phyloP scores from a whole-genome alignment of 2,113 vertebrate genomes.

The Psilopsiagon aurifrons region DNA sequence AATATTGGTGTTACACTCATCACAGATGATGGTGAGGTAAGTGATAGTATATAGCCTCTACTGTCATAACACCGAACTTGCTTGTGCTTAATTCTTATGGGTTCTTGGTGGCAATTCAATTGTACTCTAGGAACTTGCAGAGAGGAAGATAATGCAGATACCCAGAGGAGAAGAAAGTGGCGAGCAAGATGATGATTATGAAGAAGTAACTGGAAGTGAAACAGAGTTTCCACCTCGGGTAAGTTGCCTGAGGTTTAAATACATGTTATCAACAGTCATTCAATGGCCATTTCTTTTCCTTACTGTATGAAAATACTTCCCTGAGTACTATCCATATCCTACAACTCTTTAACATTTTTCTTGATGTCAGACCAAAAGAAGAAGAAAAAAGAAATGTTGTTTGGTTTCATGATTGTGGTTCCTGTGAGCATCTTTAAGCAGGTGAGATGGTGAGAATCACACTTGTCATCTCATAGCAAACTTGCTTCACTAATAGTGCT shows the following conservation, averaged over 20 bases:
- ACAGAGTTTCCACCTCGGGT: conserved; percentile 74
- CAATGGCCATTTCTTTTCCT: background rate
- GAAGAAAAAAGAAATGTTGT: conserved; percentile 85
- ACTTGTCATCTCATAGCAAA: background rate
- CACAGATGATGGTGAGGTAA: conserved; percentile 76
- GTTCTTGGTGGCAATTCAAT: background rate
- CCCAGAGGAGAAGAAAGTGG: conserved; percentile 44
- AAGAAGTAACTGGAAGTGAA: conserved; percentile 69
- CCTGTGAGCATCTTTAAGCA: conserved; percentile 36
- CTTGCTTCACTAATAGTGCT: conserved; percentile 9
- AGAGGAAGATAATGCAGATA: conserved; percentile 68
- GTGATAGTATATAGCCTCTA: background rate
- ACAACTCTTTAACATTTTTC: conserved; percentile 40
- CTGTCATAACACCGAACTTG: background rate
- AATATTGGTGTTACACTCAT: conserved; percentile 76
- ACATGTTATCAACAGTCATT: background rate
- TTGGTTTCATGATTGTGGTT: conserved; percentile 78
- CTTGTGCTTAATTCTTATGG: background rate
- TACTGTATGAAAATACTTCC: background rate
- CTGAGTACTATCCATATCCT: background rate
- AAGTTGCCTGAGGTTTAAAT: background rate
- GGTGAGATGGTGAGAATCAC: conserved; percentile 68
- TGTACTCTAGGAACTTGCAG: conserved; percentile 76
- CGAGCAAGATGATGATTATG: conserved; percentile 72
- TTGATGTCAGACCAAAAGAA: conserved; percentile 78